Percentiles rank a stretch among this genome's conserved stretches.
Conservation (phyloP, 2,113 vertebrate species). For the Tragelaphus imberbis region DNA sequence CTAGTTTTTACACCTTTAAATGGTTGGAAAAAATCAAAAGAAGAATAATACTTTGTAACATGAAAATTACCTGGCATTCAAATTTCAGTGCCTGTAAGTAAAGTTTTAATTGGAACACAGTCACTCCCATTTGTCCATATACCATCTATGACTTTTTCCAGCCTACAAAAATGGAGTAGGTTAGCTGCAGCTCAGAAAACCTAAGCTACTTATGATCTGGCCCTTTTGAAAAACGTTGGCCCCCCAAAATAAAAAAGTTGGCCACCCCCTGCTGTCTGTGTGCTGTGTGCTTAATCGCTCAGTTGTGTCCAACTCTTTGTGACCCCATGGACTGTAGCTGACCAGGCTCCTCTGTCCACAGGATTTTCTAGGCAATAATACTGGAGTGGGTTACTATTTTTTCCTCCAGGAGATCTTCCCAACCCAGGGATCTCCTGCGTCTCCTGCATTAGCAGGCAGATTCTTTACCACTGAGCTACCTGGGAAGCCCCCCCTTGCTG, state of each 20-base stretch:
- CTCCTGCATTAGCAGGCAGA: neutral
- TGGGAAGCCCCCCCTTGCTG: neutral
- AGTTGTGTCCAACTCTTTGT: neutral
- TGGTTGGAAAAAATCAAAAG: neutral
- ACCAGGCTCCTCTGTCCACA: neutral
- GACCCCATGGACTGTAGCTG: neutral
- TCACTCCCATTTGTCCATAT: accelerated
- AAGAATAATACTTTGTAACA: neutral
- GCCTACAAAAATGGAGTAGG: neutral
- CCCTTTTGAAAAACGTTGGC: neutral
- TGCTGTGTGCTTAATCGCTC: neutral
- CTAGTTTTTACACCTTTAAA: neutral
- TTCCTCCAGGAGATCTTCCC: neutral
- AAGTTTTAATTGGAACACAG: neutral
- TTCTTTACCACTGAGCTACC: neutral
- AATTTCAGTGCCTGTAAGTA: neutral
- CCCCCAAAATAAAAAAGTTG: neutral
- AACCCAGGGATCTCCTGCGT: neutral
- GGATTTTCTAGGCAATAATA: neutral
- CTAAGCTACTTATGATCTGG: neutral
- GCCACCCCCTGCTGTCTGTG: neutral
- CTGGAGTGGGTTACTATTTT: neutral
- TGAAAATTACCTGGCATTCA: neutral
- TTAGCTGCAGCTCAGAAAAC: neutral
- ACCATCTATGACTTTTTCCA: neutral